These are phyloP conservation scores for Tiliacea aurago DNA, from an alignment of 2,888 invertebrate genomes.

Conservation along the genomic window DNA sequence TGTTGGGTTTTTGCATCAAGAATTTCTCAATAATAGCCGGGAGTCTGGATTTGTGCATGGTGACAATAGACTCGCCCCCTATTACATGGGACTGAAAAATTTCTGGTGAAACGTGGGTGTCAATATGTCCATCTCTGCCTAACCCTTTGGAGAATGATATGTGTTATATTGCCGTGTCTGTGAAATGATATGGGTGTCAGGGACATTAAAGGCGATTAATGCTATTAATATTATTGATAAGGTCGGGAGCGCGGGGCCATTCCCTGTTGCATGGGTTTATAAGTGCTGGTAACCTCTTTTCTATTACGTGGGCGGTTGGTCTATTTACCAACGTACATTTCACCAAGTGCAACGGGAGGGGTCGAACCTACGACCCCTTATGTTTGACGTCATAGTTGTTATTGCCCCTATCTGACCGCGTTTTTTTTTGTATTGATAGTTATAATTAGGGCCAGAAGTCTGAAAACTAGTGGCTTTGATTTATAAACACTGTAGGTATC, in stretches of 20 bases:
- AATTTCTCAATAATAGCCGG: too few relatives aligned
- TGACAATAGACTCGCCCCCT: too few relatives aligned
- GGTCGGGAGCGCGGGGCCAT: not conserved
- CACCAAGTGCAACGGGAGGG: not conserved
- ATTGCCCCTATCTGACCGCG: not conserved
- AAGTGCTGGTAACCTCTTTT: constrained; percentile 32
- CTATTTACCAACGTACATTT: not conserved
- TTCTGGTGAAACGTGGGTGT: too few relatives aligned
- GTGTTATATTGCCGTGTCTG: not conserved
- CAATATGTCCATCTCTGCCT: too few relatives aligned
- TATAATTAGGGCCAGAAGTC: not conserved
- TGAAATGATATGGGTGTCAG: not conserved
- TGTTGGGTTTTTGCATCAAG: too few relatives aligned
- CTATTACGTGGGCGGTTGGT: constrained; percentile 15
- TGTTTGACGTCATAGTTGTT: not conserved
- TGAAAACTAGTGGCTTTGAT: not conserved
- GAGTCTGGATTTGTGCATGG: too few relatives aligned
- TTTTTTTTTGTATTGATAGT: too few relatives aligned
- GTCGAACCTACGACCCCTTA: not conserved
- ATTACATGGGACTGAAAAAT: too few relatives aligned
- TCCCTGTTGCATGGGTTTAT: constrained; percentile 4
- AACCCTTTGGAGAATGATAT: too few relatives aligned
- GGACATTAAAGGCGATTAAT: not conserved
- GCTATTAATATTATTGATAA: constrained; percentile 8
- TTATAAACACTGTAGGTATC: not conserved